A percentile compares a stretch with the other conserved stretches of the same genome.
phyloP scores from a whole-genome alignment of 1,140 invertebrate genomes.

The Psix sp. region DNA sequence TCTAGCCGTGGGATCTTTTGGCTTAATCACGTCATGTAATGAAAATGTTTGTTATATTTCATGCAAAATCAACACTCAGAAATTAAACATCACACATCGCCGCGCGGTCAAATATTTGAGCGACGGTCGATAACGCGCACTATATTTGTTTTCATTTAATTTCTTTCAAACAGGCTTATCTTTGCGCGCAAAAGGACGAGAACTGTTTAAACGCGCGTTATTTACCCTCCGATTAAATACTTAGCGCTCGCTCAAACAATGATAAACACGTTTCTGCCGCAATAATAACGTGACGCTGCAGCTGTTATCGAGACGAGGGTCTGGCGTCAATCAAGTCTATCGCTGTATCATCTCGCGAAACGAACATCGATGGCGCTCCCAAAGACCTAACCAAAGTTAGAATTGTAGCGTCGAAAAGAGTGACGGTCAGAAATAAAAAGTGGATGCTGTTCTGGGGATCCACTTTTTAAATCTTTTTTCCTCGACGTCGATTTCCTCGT shows the following conservation, averaged over 20 bases:
- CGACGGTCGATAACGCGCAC: slow-evolving; percentile 25
- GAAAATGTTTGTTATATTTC: slow-evolving; percentile 47
- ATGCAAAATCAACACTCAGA: slow-evolving; percentile 38
- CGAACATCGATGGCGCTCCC: too few relatives aligned
- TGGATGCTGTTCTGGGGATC: too few relatives aligned
- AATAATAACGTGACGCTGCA: not conserved
- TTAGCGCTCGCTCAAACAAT: slow-evolving; percentile 28
- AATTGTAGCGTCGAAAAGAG: too few relatives aligned
- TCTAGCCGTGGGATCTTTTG: slow-evolving; percentile 34
- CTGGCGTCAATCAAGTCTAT: too few relatives aligned
- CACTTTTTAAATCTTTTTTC: too few relatives aligned
- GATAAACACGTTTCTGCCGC: slow-evolving; percentile 29
- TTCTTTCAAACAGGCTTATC: slow-evolving; percentile 43
- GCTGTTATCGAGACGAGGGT: too few relatives aligned
- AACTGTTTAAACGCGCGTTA: slow-evolving; percentile 33
- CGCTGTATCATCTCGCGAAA: too few relatives aligned
- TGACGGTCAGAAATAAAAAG: too few relatives aligned
- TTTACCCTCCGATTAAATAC: slow-evolving; percentile 50
- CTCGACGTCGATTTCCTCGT: too few relatives aligned
- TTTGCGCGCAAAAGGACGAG: slow-evolving; percentile 28
- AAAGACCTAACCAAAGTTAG: too few relatives aligned
- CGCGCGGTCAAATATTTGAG: slow-evolving; percentile 40
- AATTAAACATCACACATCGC: slow-evolving; percentile 31
- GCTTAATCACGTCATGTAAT: slow-evolving; percentile 44
- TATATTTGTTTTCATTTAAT: slow-evolving; percentile 47